Base-by-base conservation (phyloP, 2,113 vertebrate genomes). In the Oncorhynchus nerka region DNA sequence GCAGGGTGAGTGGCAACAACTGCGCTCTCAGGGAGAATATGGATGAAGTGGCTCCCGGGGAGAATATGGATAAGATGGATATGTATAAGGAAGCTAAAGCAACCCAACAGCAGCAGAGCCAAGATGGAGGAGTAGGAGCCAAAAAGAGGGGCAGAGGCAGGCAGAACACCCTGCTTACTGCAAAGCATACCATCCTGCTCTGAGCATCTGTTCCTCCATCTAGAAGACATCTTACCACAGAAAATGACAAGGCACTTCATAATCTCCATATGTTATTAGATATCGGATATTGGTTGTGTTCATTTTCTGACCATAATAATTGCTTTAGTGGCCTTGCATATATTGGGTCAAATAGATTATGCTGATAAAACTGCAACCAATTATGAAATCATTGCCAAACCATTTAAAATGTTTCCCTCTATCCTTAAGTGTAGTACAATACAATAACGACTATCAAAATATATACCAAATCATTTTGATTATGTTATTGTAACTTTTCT, bases 1-100 rank as follows among this genome's bases (percentile, higher is more conserved):
- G 98, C 95, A 98, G 95, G 96, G 98, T 99, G 90, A 85, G 94
- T 84, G 68, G 75, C 20, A 73, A 75, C 39, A 48, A 65, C 68
- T 79, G 81, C 30, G 24, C 45, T 32, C 28, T 66, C 57, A 68
- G 65, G 26, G 65, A 59, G 28, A 3, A 16, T 62, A 62, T 22
- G 59, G 4, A 16, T 62, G 16, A 55, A 19, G 4, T 12, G 68
- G 6, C 16, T n/a, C 34, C 34, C 34, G 1, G 34, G 6, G 32
- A 34, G 32, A 34, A 34, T 34, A 32, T 32, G 30, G 5, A 34
- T 34, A 22, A n/a, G n/a, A 2, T 13, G 67, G 5, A 55, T 16
- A 19, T 55, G 51, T 3, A 16, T 62, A 62, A 62, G 59, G 3
- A 13, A 66, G 8, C 12, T 19, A 55, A 55, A 55, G 51, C 12